Evolutionary conservation across 2,888 invertebrate genomes (phyloP).

Genomic region (Eumerus sabulonum): DNA sequence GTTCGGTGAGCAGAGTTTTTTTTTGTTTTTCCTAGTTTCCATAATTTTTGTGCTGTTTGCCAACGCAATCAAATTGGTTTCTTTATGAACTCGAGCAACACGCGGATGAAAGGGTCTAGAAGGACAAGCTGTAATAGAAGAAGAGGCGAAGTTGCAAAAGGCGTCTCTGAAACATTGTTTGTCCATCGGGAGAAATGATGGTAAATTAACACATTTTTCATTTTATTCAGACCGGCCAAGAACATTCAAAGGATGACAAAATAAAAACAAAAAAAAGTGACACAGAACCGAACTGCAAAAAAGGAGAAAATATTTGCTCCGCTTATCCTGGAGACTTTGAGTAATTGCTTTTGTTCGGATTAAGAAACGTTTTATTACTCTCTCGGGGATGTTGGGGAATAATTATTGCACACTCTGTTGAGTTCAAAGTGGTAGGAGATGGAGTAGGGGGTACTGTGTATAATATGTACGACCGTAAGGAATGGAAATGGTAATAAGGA

Average conservation of each 20-base stretch:
- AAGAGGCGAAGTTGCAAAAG: neutral
- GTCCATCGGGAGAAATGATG: slow-evolving; percentile 60
- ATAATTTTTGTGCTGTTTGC: slow-evolving; percentile 40
- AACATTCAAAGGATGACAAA: slow-evolving; percentile 28
- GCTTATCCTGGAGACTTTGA: slow-evolving; percentile 59
- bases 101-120: no score
- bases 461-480: no score
- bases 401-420: slow-evolving; percentile 68
- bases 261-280: no score
- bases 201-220: slow-evolving; percentile 68
- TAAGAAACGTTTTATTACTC: slow-evolving; percentile 66
- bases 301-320: slow-evolving; percentile 31
- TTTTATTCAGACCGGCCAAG: slow-evolving; percentile 41
- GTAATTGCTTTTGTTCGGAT: slow-evolving; percentile 67
- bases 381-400: slow-evolving; percentile 59
- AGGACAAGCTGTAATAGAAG: neutral
- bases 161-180: neutral
- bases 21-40: neutral
- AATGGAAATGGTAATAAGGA: no score
- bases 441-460: no score
- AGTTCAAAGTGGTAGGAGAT: no score
- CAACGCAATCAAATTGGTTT: slow-evolving; percentile 32
- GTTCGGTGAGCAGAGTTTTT: neutral
- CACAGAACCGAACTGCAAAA: no score
- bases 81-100: no score